phyloP scores from a whole-genome alignment of 1,140 invertebrate genomes.

The Acromyrmex charruanus region DNA sequence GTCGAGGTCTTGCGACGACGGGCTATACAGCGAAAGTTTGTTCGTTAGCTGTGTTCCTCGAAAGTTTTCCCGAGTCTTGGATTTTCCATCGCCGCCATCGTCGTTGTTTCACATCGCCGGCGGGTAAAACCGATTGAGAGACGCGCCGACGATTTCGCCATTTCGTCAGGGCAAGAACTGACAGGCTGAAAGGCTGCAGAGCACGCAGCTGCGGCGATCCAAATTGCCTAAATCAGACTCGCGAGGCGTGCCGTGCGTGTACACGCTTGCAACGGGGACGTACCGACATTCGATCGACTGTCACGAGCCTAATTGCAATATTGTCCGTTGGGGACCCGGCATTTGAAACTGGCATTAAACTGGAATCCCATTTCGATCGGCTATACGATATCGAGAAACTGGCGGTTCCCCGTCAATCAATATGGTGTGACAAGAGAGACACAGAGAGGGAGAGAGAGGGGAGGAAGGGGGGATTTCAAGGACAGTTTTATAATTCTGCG shows the following conservation, averaged over 20 bases:
- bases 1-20: conserved; percentile 24
- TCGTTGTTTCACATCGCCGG: conserved; percentile 30
- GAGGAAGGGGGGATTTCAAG: no score
- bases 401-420: not conserved
- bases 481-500: not conserved
- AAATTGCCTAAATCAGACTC: conserved; percentile 73
- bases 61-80: conserved; percentile 60
- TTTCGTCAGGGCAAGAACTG: conserved; percentile 34
- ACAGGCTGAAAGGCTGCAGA: conserved; percentile 38
- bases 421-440: not conserved
- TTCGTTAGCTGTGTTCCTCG: conserved; percentile 65
- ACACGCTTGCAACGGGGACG: conserved; percentile 51
- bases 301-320: conserved; percentile 77
- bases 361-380: conserved; percentile 73
- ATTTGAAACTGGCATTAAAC: conserved; percentile 72
- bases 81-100: conserved; percentile 23
- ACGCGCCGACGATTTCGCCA: conserved; percentile 36
- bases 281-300: conserved; percentile 69
- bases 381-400: conserved; percentile 45
- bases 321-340: conserved; percentile 64
- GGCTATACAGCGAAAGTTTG: conserved; percentile 54
- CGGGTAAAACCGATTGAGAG: conserved; percentile 44
- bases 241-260: conserved; percentile 62
- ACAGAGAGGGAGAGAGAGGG: not conserved
- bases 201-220: conserved; percentile 48